Percentiles rank a stretch among this genome's conserved stretches.
phyloP scores from a whole-genome alignment of 2,113 vertebrate species.

The Alouatta palliata region DNA sequence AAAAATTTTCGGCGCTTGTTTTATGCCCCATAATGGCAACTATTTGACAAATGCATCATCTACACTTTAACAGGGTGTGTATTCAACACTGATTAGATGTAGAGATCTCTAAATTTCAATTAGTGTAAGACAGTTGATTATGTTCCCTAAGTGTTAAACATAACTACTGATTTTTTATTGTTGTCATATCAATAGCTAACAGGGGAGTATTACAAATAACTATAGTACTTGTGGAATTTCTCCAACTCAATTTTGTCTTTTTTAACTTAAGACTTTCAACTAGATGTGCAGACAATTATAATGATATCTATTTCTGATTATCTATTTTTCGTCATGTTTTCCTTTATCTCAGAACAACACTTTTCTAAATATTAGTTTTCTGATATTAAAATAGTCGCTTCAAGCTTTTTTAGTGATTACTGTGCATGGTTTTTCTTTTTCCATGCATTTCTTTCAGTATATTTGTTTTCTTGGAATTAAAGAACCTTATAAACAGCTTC shows the following conservation, averaged over 20 bases:
- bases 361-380: background rate
- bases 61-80: background rate
- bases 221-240: background rate
- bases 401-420: background rate
- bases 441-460: background rate
- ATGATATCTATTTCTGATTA: background rate
- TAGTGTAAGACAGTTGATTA: background rate
- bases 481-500: background rate
- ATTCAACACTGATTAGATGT: no score
- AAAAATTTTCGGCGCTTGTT: background rate
- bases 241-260: background rate
- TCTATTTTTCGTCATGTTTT: background rate
- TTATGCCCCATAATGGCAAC: background rate
- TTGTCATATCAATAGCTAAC: background rate
- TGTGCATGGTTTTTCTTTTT: accelerated
- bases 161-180: background rate
- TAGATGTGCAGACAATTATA: background rate
- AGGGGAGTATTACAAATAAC: background rate
- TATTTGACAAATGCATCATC: background rate
- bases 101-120: background rate
- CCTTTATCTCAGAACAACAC: background rate
- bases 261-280: background rate
- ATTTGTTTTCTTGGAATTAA: background rate
- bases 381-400: background rate
- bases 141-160: background rate